Base-by-base conservation (phyloP, 2,888 invertebrate species). In the Brachylomia viminalis region DNA sequence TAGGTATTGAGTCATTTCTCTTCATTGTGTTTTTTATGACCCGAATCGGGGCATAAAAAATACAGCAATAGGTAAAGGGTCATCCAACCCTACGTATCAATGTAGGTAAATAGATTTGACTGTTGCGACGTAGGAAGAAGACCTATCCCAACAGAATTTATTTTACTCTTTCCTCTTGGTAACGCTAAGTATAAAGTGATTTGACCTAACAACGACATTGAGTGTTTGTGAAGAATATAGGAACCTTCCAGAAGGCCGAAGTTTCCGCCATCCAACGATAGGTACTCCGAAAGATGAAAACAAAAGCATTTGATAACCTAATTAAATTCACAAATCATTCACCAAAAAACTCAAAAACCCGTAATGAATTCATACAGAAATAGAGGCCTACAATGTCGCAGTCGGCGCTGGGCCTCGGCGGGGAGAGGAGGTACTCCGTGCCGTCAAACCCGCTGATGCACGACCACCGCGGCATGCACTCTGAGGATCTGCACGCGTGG, bases 401-500 rank as follows among this genome's bases (percentile, higher is more conserved):
- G 91, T 96, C 96, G 65, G 95, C 95, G 87, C 90, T 96, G 72
- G 96, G 96, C 76, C 92, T 95, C 90, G 97, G 97, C 89, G 97
- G 97, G 88, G 98, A 98, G 95, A 97, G 98, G 90, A 97, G 98
- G 92, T 99, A 99, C 96, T 98, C 98, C 72, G 98, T 98, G 93
- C 98, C 98, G 47, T 98, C 98, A 88, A 98, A 98, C 93, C 98
- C 98, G 77, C 94, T 97, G 85, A 94, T 97, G 87, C 97, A 96
- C 93, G 98, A 97, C 92, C 98, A 98, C 79, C 97, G 98, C 83
- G 98, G 98, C 82, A 98, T 98, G 93, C 98, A 98, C 88, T 98
- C 98, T 71, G 99, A 99, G 93, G 99, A 99, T 93, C 97, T 99
- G 80, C 99, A 99, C 94, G 99, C 99, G 79, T 99, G 99, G 99